Percentiles rank a stretch among this genome's conserved stretches.
Evolutionary conservation across 2,113 vertebrate species (phyloP).

Genomic region (Ivindomyrus marchei): DNA sequence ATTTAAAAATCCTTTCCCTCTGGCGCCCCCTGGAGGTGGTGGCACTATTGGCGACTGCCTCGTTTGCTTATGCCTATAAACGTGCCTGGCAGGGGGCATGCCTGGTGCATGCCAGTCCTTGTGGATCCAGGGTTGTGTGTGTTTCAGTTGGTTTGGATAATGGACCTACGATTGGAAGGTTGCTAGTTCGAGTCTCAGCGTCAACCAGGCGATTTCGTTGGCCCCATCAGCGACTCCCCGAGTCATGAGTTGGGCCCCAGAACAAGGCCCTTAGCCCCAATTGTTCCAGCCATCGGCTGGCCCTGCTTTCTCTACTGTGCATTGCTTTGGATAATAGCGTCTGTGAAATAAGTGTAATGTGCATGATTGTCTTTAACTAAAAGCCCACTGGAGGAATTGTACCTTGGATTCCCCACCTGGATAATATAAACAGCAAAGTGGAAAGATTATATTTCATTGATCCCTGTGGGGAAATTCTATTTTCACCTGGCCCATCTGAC

Average conservation of each 20-base stretch:
- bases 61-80: neutral
- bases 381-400: neutral
- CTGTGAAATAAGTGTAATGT: neutral
- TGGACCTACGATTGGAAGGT: neutral
- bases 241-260: neutral
- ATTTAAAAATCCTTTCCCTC: neutral
- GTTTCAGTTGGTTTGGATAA: neutral
- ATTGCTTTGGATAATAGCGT: neutral
- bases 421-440: neutral
- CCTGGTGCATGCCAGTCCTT: neutral
- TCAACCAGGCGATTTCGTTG: neutral
- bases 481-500: neutral
- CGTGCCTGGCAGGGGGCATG: neutral
- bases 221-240: too few relatives aligned
- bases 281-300: neutral
- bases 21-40: neutral
- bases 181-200: neutral
- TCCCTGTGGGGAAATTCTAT: neutral
- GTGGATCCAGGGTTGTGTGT: neutral
- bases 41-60: neutral
- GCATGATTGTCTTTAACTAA: neutral
- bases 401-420: neutral
- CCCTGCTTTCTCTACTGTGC: neutral
- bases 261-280: neutral
- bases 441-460: neutral